Conservation (phyloP, 2,888 invertebrate genomes). For the Dicyrtoma fusca region DNA sequence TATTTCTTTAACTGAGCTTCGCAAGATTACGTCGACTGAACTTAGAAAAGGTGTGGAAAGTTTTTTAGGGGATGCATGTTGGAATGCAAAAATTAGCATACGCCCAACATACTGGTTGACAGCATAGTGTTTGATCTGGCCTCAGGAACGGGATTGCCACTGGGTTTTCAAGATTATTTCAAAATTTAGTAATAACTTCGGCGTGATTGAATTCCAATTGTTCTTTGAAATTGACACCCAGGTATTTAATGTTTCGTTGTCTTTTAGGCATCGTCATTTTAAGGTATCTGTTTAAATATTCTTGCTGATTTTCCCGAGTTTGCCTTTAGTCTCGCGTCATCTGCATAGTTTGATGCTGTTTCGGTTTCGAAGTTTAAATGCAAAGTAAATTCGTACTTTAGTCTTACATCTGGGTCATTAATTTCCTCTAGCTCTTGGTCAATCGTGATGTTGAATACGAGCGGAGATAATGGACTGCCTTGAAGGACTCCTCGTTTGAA, state of each 20-base stretch:
- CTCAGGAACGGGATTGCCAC: too few relatives aligned
- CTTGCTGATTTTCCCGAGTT: neutral
- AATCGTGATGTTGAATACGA: neutral
- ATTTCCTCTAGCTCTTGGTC: neutral
- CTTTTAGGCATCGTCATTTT: neutral
- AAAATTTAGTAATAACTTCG: neutral
- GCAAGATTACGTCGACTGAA: neutral
- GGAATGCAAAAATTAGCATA: neutral
- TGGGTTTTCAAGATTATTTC: too few relatives aligned
- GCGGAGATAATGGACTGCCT: neutral
- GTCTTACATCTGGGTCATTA: neutral
- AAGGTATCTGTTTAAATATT: neutral
- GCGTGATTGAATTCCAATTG: neutral
- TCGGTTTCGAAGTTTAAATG: neutral
- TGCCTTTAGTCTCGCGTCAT: neutral
- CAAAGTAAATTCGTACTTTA: neutral
- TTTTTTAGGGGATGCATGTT: neutral
- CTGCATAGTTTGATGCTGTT: neutral
- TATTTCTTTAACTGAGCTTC: neutral
- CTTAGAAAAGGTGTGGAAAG: neutral
- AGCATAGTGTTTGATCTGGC: neutral
- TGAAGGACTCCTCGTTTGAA: neutral
- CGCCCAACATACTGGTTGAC: neutral
- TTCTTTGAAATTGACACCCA: neutral
- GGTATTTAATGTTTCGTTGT: neutral